phyloP scores from a whole-genome alignment of 1,140 invertebrate genomes.

The Euura lappo region DNA sequence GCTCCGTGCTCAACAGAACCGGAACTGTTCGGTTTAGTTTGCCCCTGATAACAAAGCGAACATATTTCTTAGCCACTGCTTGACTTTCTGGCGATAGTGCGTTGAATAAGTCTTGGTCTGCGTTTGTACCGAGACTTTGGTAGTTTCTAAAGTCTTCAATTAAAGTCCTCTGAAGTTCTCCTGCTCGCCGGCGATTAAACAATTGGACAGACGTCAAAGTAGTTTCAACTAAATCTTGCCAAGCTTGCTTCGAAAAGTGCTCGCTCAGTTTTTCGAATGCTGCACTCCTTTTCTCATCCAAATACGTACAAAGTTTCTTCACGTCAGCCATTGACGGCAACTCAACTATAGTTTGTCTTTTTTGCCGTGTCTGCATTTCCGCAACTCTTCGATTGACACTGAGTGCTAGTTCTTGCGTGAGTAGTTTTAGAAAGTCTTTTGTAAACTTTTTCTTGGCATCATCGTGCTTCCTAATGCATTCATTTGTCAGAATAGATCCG shows the following conservation, averaged over 20 bases:
- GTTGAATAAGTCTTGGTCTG: conserved; percentile 17
- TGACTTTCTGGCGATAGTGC: conserved; percentile 2
- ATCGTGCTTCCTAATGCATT: conserved; percentile 21
- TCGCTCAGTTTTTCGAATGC: conserved; percentile 15
- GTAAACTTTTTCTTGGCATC: conserved; percentile 5
- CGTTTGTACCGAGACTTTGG: conserved; percentile 13
- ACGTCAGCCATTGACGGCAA: not conserved
- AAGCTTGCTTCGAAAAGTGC: conserved; percentile 8
- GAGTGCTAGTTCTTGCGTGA: not conserved
- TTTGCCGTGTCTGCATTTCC: conserved; percentile 19
- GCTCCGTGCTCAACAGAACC: conserved; percentile 14
- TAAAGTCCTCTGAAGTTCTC: conserved; percentile 24
- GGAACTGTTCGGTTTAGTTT: conserved; percentile 23
- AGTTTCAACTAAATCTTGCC: conserved; percentile 14
- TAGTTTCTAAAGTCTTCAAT: conserved; percentile 23
- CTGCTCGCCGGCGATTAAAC: conserved; percentile 27
- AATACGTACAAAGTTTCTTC: conserved; percentile 9
- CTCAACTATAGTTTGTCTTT: conserved; percentile 11
- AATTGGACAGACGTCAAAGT: conserved; percentile 19
- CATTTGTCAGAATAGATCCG: conserved; percentile 12
- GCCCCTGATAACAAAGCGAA: too few relatives aligned
- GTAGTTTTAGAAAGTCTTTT: conserved; percentile 24
- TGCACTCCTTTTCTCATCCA: not conserved
- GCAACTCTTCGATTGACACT: conserved; percentile 16
- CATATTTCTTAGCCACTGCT: conserved; percentile 18